Percentiles rank a stretch among this genome's conserved stretches.
These are phyloP conservation scores for Micrasema minimum DNA, from an alignment of 1,140 invertebrate genomes.

Conservation along the genomic window DNA sequence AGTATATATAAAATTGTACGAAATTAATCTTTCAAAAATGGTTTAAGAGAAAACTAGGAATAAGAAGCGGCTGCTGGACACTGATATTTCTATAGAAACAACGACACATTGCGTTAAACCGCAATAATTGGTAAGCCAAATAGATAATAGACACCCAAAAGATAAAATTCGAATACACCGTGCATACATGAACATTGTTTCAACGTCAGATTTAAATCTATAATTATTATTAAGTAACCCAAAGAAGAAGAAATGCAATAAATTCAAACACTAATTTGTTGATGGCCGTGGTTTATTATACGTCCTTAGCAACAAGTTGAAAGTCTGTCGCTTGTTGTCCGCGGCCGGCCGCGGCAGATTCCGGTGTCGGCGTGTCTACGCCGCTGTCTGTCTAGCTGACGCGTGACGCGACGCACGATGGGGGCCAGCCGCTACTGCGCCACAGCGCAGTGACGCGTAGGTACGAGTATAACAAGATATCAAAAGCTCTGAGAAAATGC, in stretches of 20 bases:
- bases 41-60: conserved; percentile 6
- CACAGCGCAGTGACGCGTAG: too few species aligned
- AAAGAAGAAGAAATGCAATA: conserved; percentile 4
- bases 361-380: background rate
- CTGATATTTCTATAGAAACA: conserved; percentile 41
- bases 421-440: background rate
- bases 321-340: too few species aligned
- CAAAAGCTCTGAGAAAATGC: conserved; percentile 9
- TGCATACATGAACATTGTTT: conserved; percentile 28
- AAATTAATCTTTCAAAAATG: too few species aligned
- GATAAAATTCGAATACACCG: conserved; percentile 25
- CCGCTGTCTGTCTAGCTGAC: background rate
- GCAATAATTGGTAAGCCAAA: conserved; percentile 19
- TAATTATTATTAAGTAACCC: conserved; percentile 26
- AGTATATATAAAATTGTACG: too few species aligned
- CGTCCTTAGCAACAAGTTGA: conserved; percentile 18
- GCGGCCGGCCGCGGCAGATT: background rate
- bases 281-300: background rate
- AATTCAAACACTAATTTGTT: conserved; percentile 1
- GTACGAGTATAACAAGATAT: background rate
- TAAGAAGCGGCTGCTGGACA: conserved; percentile 39
- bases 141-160: conserved; percentile 9
- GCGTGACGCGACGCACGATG: background rate
- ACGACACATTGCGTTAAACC: conserved; percentile 20
- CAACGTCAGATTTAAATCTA: conserved; percentile 11